Conservation (phyloP, 1,140 invertebrate species). For the Zaprionus davidi region DNA sequence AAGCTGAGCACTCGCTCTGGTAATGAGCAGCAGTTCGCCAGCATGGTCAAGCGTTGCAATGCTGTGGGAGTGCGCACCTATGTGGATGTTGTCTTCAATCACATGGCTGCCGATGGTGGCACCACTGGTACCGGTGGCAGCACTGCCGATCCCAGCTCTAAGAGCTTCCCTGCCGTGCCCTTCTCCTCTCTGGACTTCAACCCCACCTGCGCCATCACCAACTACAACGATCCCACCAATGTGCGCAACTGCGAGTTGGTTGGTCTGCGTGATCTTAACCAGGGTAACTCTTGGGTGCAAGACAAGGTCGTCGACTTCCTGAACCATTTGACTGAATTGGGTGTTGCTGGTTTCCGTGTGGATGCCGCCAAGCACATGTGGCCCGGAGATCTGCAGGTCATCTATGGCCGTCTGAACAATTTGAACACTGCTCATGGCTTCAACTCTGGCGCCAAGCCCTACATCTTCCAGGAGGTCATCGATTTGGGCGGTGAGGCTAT, state of each 20-base stretch:
- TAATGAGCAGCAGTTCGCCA: conserved; percentile 87
- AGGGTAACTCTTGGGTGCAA: conserved; percentile 87
- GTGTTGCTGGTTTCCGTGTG: conserved; percentile 91
- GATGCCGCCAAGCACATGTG: conserved; percentile 93
- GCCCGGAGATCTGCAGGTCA: conserved; percentile 87
- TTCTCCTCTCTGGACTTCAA: conserved; percentile 86
- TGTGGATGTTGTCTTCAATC: conserved; percentile 91
- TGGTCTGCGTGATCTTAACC: conserved; percentile 90
- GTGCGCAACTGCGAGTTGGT: conserved; percentile 90
- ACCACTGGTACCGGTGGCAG: conserved; percentile 86
- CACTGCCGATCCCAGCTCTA: conserved; percentile 84
- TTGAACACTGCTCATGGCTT: conserved; percentile 88
- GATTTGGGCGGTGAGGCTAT: conserved; percentile 87
- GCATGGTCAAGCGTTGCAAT: conserved; percentile 91
- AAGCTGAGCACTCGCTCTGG: conserved; percentile 91
- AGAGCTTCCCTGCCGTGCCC: conserved; percentile 87
- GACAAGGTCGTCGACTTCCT: conserved; percentile 88
- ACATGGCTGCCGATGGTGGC: conserved; percentile 89
- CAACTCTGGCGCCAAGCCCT: conserved; percentile 85
- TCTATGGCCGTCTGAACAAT: conserved; percentile 85
- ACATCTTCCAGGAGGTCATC: conserved; percentile 93
- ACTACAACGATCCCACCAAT: conserved; percentile 86
- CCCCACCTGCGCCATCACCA: conserved; percentile 85
- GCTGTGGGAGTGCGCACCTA: conserved; percentile 91
- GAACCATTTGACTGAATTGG: conserved; percentile 88